These are phyloP conservation scores for Ferdinandea cuprea DNA, from an alignment of 2,888 invertebrate genomes.

Conservation along the genomic window DNA sequence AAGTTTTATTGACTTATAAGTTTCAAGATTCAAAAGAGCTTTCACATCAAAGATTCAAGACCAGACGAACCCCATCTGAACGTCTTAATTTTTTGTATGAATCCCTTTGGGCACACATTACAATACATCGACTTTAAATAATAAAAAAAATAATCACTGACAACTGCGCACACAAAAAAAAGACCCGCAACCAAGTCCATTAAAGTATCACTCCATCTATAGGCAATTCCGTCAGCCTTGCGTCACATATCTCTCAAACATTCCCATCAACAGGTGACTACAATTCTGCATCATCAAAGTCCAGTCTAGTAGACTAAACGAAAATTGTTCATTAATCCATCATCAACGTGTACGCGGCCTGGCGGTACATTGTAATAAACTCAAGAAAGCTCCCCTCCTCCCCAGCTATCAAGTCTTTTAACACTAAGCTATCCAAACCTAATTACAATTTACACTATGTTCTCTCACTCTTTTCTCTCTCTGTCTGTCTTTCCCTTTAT, in stretches of 20 bases:
- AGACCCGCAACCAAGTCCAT: background rate
- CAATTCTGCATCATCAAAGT: conserved; percentile 38
- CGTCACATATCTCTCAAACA: conserved; percentile 23
- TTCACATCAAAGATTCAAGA: too few relatives aligned
- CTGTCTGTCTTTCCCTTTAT: too few relatives aligned
- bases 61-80: too few relatives aligned
- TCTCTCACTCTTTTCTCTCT: too few relatives aligned
- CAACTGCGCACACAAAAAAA: too few relatives aligned
- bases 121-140: too few relatives aligned
- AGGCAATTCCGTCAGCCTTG: background rate
- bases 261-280: conserved; percentile 38
- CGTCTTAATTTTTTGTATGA: too few relatives aligned
- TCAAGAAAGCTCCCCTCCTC: conserved; percentile 24
- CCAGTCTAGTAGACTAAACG: conserved; percentile 51
- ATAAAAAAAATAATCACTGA: too few relatives aligned
- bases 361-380: conserved; percentile 32
- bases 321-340: conserved; percentile 61
- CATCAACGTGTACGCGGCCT: conserved; percentile 20
- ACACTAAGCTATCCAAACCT: conserved; percentile 31
- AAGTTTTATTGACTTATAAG: too few relatives aligned
- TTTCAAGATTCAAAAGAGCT: too few relatives aligned
- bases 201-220: conserved; percentile 15
- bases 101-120: too few relatives aligned
- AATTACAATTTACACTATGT: background rate
- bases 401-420: conserved; percentile 27